Evolutionary conservation across 2,888 invertebrate species (phyloP), one percentile per base, ranked within the genome.

Genomic region (Scaptomyza polygonia): DNA sequence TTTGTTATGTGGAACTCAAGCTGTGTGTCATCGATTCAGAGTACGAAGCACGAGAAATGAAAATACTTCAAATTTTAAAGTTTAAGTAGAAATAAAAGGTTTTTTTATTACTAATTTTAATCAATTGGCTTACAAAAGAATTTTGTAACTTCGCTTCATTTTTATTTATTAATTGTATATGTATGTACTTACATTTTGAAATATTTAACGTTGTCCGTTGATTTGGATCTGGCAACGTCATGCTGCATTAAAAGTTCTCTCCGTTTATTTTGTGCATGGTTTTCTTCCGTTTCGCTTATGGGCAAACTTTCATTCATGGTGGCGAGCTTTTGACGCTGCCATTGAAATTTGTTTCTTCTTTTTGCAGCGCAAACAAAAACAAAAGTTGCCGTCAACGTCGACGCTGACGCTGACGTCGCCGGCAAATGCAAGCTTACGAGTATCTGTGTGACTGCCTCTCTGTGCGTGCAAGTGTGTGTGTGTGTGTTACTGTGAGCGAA

Each of bases 351-450:
- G 52, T 77, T 67, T 73, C 71, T 67, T 74, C 67, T 73, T 78
- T 69, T 76, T 77, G 72, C 79, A 62, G 61, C 71, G 74, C 84
- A 84, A 79, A 84, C 84, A 79, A 84, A 83, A 79, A 79, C 77
- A 77, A 77, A 79, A 77, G 79, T 77, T 67, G 77, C 39, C 58
- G 69, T 58, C 66, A 21, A 16, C 63, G 57, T 57, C 59, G 71
- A 61, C 67, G 64, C 45, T 54, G 67, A 61, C 67, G 64, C 45
- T 54, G 67, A 61, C 76, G 68, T 79, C 62, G 69, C 79, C 79
- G 84, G 84, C 81, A 84, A 79, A 79, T 65, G 73, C 68, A 63
- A 79, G 83, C 80, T 79, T 76, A 72, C 63, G 65, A 59, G 53
- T 48, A 59, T 63, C 42, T 57, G 78, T 73, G 71, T 58, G 74